Evolutionary conservation across 2,113 vertebrate species (phyloP).

Genomic region (Leiothrix lutea): DNA sequence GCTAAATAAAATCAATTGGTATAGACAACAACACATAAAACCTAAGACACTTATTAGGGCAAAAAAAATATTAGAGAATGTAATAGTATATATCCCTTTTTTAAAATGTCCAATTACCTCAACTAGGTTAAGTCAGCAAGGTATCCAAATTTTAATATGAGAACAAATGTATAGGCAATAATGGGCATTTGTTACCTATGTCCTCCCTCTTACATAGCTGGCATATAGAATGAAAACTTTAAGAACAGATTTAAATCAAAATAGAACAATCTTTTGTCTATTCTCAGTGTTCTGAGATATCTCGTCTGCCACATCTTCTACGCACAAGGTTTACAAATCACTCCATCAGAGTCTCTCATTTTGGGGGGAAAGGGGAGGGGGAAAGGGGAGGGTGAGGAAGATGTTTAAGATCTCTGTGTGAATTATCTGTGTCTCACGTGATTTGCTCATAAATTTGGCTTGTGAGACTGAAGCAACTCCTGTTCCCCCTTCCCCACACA

Average conservation of each 20-base stretch:
- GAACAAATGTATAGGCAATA: neutral
- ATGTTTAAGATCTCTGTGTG: neutral
- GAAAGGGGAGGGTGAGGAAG: neutral
- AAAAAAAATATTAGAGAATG: neutral
- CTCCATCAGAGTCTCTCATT: neutral
- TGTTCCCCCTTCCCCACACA: neutral
- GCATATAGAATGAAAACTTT: neutral
- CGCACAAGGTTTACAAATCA: neutral
- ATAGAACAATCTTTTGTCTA: neutral
- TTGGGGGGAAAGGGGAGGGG: fast-evolving
- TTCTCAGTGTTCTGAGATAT: neutral
- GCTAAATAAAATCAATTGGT: neutral
- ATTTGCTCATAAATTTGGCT: neutral
- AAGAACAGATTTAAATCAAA: neutral
- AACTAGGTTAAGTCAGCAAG: neutral
- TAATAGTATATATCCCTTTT: neutral
- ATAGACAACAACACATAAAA: neutral
- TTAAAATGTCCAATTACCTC: neutral
- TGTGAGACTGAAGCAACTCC: neutral
- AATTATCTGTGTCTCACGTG: neutral
- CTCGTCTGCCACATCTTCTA: neutral
- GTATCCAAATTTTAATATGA: neutral
- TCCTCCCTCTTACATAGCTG: neutral
- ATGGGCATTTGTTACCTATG: neutral
- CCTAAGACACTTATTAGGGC: neutral